Base-by-base conservation (phyloP, 2,888 invertebrate genomes). In the Nomada flava region DNA sequence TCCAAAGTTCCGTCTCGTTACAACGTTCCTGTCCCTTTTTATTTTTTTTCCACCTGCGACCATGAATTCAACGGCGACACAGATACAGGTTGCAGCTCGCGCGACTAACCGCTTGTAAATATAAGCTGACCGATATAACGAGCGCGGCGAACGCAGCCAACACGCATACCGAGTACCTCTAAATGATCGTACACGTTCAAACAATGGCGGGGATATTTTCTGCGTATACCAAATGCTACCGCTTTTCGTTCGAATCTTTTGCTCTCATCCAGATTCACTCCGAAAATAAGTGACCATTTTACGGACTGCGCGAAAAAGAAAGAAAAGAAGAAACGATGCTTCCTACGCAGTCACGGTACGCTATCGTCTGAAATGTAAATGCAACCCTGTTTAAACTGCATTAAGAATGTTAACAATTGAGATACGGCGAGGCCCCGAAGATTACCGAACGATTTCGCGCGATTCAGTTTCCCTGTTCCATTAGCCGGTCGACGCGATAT, bases 41-140 rank as follows among this genome's bases (percentile, higher is more conserved):
- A n/a, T 7, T 11, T 57, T 23, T 53, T 20, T 9, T 11, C 20
- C 64, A 52, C 65, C 23, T 4, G 29, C 60, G 13, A 62, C 77
- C 62, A 50, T 65, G 79, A 79, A 80, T 80, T 57, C 79, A 26
- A 20, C 29, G 18, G 44, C 70, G 60, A 71, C 71, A 65, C 70
- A 59, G 65, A 70, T 42, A 55, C 70, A 60, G 65, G 60, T 60
- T 53, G 60, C 52, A 15, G 20, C 59, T 53, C 67, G 57, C 26
- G 79, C 29, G 44, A 64, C 36, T 73, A 47, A 26, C 65, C 52
- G 57, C 64, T 79, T 59, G 55, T 64, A 72, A 80, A 80, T 79
- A 72, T 50, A 62, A 67, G 55, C 80, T 67, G 79, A 79, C 67
- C 79, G 72, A 80, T 71, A 72, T 72, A 72, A 80, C 80, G 79